A percentile compares a stretch with the other conserved stretches of the same genome.
Conservation (phyloP, 1,140 invertebrate species). For the Aphelinus atriplicis region DNA sequence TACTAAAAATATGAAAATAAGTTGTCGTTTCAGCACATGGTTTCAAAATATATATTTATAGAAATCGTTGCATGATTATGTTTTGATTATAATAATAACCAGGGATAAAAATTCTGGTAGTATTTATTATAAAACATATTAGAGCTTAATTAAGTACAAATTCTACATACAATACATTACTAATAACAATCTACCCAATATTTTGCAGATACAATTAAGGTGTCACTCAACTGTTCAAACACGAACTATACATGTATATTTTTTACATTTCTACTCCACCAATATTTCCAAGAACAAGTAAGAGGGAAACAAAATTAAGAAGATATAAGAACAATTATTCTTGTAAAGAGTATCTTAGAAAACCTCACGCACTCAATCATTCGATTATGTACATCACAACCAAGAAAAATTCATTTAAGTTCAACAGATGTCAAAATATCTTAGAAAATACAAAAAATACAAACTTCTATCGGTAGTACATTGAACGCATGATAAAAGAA, state of each 20-base stretch:
- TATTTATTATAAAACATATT: conserved; percentile 61
- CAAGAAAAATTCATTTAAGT: conserved; percentile 34
- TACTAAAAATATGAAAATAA: not conserved
- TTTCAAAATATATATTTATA: too few relatives aligned
- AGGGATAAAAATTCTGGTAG: conserved; percentile 12
- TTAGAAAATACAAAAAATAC: conserved; percentile 24
- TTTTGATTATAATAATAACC: too few relatives aligned
- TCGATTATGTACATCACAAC: conserved; percentile 36
- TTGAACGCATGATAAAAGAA: conserved; percentile 1
- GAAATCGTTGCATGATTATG: too few relatives aligned
- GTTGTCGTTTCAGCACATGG: too few relatives aligned
- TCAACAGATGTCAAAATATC: conserved; percentile 2
- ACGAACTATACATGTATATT: conserved; percentile 40
- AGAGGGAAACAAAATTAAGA: conserved; percentile 20
- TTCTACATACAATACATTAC: conserved; percentile 53
- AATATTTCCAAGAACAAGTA: not conserved
- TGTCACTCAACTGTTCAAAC: conserved; percentile 35
- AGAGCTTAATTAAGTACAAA: conserved; percentile 58
- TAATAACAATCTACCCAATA: conserved; percentile 43
- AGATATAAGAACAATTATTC: too few relatives aligned
- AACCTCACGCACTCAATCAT: conserved; percentile 9
- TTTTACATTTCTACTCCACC: conserved; percentile 31
- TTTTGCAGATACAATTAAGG: conserved; percentile 1
- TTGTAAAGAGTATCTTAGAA: too few relatives aligned
- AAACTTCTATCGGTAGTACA: not conserved